Evolutionary conservation across 2,113 vertebrate species (phyloP).

Genomic region (Alectura lathami): DNA sequence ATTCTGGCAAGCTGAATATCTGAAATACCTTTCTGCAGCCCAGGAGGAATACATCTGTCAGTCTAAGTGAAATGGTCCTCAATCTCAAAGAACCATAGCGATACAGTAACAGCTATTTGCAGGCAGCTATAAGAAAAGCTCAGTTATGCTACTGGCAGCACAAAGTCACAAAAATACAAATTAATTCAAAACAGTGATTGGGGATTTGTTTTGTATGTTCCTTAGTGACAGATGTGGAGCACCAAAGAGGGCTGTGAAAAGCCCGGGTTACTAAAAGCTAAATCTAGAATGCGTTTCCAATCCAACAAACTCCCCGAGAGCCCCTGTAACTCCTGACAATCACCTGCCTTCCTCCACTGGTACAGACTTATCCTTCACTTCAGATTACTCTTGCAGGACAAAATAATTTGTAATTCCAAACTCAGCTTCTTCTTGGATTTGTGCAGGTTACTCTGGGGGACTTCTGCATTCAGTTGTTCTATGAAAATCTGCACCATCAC

Average conservation of each 20-base stretch:
- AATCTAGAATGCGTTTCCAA: not conserved
- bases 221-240: not conserved
- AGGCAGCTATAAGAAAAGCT: not conserved
- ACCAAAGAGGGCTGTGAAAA: not conserved
- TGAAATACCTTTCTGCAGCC: not conserved
- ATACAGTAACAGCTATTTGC: not conserved
- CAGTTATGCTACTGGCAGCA: not conserved
- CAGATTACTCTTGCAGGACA: not conserved
- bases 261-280: not conserved
- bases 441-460: not conserved
- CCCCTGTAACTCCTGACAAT: not conserved
- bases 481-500: not conserved
- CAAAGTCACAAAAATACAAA: not conserved
- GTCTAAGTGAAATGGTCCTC: not conserved
- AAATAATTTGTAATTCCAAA: not conserved
- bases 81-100: not conserved
- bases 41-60: not conserved
- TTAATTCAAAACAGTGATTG: not conserved
- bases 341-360: not conserved
- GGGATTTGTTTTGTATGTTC: not conserved
- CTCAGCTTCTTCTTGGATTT: not conserved
- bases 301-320: not conserved
- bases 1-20: not conserved
- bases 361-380: not conserved
- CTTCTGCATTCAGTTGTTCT: not conserved